Conservation (phyloP, 2,888 invertebrate species). For the Resseliella maxima region DNA sequence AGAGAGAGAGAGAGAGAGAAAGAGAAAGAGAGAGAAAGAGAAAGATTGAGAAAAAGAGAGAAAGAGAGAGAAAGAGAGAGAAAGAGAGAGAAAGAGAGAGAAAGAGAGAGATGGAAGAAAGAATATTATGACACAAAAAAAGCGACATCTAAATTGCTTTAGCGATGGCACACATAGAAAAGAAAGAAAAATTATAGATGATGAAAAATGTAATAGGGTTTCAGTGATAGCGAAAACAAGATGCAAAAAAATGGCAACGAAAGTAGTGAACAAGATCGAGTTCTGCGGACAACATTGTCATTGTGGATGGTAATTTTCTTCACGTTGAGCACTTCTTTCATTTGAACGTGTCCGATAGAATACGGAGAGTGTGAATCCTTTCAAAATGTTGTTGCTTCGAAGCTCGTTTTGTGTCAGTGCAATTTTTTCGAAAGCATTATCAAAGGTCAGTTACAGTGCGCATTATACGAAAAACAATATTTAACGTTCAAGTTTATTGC, state of each 20-base stretch:
- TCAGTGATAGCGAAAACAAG: neutral
- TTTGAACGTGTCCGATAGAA: neutral
- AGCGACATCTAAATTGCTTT: neutral
- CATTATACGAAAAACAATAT: neutral
- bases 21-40: too few species aligned
- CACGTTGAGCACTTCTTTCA: neutral
- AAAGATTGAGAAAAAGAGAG: too few species aligned
- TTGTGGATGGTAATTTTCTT: neutral
- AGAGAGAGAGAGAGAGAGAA: too few species aligned
- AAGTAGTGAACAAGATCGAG: neutral
- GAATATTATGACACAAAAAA: neutral
- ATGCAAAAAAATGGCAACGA: neutral
- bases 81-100: too few species aligned
- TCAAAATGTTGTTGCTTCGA: neutral
- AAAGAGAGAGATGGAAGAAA: neutral
- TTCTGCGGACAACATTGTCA: slow-evolving; percentile 12
- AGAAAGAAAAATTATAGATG: neutral
- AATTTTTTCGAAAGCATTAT: neutral
- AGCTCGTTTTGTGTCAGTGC: neutral
- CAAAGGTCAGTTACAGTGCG: slow-evolving; percentile 26
- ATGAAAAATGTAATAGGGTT: slow-evolving; percentile 19
- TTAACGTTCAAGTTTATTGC: slow-evolving; percentile 3
- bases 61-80: too few species aligned
- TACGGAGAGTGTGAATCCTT: neutral
- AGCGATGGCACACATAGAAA: neutral